phyloP scores from a whole-genome alignment of 2,888 invertebrate species.

The Tetheella fluctuosa region DNA sequence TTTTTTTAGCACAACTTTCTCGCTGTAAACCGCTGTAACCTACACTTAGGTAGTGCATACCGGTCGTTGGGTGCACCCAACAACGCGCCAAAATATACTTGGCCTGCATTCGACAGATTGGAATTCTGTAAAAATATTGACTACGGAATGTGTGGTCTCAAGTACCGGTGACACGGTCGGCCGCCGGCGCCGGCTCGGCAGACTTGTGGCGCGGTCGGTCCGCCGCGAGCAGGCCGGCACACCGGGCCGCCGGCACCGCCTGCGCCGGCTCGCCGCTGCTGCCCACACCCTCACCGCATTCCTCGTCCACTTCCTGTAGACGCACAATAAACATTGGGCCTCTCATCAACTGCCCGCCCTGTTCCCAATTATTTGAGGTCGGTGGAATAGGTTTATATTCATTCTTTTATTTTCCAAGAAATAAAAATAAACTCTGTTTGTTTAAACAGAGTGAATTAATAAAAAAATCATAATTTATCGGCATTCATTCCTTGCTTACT shows the following conservation, averaged over 20 bases:
- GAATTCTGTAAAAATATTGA: not conserved
- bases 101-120: too few relatives aligned
- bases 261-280: conserved; percentile 19
- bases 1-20: not conserved
- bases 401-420: too few relatives aligned
- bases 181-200: conserved; percentile 30
- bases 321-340: not conserved
- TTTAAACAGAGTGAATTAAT: too few relatives aligned
- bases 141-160: not conserved
- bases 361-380: too few relatives aligned
- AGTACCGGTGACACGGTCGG: conserved; percentile 7
- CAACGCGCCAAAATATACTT: not conserved
- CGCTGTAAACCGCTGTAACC: not conserved
- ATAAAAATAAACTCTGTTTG: too few relatives aligned
- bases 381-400: too few relatives aligned
- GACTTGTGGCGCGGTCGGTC: conserved; percentile 14
- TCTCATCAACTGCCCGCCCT: not conserved
- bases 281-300: conserved; percentile 74
- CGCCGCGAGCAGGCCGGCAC: too few relatives aligned
- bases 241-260: too few relatives aligned
- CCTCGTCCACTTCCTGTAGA: conserved; percentile 88
- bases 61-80: too few relatives aligned
- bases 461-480: too few relatives aligned
- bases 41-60: too few relatives aligned
- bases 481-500: too few relatives aligned